Conservation (phyloP, 2,797 vertebrate genomes). For the Epinephelus coioides region DNA sequence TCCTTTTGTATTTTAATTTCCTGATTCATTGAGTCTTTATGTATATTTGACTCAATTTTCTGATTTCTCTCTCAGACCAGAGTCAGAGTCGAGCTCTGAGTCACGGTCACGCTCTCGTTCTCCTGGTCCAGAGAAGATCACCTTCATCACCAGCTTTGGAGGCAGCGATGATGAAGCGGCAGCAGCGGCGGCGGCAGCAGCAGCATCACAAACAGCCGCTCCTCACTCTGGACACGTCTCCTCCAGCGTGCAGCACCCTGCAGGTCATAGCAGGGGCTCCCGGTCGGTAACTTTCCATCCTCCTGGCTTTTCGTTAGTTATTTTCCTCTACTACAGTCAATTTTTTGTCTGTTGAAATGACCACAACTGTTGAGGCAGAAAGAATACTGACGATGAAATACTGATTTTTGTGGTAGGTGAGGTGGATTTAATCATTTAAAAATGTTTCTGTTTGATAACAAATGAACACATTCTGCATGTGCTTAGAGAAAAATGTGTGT, state of each 20-base stretch:
- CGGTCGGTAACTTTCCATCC: slow-evolving; percentile 96
- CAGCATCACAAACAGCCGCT: slow-evolving; percentile 76
- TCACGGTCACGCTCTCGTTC: slow-evolving; percentile 91
- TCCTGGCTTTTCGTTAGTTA: slow-evolving; percentile 85
- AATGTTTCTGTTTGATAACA: not conserved
- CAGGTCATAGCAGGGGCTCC: slow-evolving; percentile 96
- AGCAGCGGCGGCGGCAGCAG: slow-evolving; percentile 36
- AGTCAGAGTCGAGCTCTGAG: slow-evolving; percentile 92
- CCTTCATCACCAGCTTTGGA: slow-evolving; percentile 97
- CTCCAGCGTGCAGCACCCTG: slow-evolving; percentile 87
- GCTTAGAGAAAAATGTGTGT: slow-evolving; percentile 14
- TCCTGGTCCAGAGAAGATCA: slow-evolving; percentile 94
- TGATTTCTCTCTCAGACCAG: slow-evolving; percentile 82
- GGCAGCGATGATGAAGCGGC: slow-evolving; percentile 94
- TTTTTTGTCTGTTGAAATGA: slow-evolving; percentile 68
- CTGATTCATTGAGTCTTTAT: not conserved
- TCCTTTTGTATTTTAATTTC: not conserved
- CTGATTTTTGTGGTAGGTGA: slow-evolving; percentile 64
- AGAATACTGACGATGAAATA: slow-evolving; percentile 51
- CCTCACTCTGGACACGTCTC: slow-evolving; percentile 83
- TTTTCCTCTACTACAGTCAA: slow-evolving; percentile 71
- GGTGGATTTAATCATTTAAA: slow-evolving; percentile 36
- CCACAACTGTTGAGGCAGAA: slow-evolving; percentile 58
- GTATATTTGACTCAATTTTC: not conserved
- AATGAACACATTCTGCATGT: slow-evolving; percentile 46